phyloP scores from a whole-genome alignment of 2,888 invertebrate species.

The Lasioglossum marginatum region DNA sequence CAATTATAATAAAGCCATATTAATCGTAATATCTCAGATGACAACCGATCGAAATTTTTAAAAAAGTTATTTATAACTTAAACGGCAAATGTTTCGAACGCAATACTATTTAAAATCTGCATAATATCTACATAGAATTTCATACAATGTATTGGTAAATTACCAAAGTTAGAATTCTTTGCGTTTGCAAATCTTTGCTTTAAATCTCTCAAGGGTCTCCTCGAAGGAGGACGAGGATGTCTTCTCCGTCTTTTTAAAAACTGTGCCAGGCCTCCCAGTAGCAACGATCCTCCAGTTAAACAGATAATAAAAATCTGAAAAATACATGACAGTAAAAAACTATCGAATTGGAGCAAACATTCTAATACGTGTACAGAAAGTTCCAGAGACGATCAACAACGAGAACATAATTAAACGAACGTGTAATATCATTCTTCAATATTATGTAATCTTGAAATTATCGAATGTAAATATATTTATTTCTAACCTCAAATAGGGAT shows the following conservation, averaged over 20 bases:
- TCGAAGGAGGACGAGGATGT: slow-evolving; percentile 78
- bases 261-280: slow-evolving; percentile 93
- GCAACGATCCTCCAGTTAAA: slow-evolving; percentile 91
- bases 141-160: slow-evolving; percentile 36
- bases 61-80: background rate
- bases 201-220: slow-evolving; percentile 76
- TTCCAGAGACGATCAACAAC: background rate
- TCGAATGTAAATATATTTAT: slow-evolving; percentile 55
- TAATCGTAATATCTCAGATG: background rate
- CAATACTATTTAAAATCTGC: background rate
- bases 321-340: slow-evolving; percentile 20
- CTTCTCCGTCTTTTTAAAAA: slow-evolving; percentile 89
- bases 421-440: slow-evolving; percentile 26
- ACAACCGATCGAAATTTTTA: background rate
- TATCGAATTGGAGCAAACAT: background rate
- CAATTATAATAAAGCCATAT: background rate
- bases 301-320: slow-evolving; percentile 89
- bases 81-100: background rate
- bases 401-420: slow-evolving; percentile 11
- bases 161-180: slow-evolving; percentile 82
- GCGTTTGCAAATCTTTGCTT: slow-evolving; percentile 79
- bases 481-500: slow-evolving; percentile 64
- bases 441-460: slow-evolving; percentile 63
- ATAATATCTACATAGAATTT: slow-evolving; percentile 9
- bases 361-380: background rate